Conservation (phyloP, 2,888 invertebrate species). For the Tetanocera ferruginea region DNA sequence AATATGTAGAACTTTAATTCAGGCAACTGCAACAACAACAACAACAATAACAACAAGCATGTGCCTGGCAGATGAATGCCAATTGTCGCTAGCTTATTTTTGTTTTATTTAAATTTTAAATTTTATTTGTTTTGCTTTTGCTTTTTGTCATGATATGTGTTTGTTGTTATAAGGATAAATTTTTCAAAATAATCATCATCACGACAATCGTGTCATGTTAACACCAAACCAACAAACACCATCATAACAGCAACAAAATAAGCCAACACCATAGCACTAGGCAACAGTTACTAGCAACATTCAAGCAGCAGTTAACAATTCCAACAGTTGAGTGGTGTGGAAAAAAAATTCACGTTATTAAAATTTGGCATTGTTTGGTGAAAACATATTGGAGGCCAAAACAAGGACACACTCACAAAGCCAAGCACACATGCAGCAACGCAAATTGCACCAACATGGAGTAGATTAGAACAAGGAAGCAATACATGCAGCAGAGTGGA, state of each 20-base stretch:
- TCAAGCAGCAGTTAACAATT: neutral
- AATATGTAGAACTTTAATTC: conserved; percentile 21
- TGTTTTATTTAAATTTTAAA: conserved; percentile 3
- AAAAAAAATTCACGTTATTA: neutral
- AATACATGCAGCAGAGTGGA: too few species aligned
- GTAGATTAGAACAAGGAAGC: neutral
- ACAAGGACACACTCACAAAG: neutral
- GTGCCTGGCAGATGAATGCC: conserved; percentile 19
- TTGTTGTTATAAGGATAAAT: neutral
- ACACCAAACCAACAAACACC: conserved; percentile 41
- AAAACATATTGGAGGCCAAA: neutral
- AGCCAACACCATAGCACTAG: neutral
- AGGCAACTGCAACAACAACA: neutral
- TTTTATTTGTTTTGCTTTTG: neutral
- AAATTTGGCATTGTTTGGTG: neutral
- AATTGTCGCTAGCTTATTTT: conserved; percentile 12
- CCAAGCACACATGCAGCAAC: neutral
- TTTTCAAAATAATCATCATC: conserved; percentile 65
- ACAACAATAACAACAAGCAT: neutral
- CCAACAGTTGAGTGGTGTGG: neutral
- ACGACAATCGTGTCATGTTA: conserved; percentile 67
- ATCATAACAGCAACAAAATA: neutral
- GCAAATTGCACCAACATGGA: conserved; percentile 14
- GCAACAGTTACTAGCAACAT: neutral
- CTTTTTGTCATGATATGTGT: neutral